Percentiles rank a stretch among this genome's conserved stretches.
Conservation (phyloP, 92 coral and sea anemone species). For the Epizoanthus scotinus region DNA sequence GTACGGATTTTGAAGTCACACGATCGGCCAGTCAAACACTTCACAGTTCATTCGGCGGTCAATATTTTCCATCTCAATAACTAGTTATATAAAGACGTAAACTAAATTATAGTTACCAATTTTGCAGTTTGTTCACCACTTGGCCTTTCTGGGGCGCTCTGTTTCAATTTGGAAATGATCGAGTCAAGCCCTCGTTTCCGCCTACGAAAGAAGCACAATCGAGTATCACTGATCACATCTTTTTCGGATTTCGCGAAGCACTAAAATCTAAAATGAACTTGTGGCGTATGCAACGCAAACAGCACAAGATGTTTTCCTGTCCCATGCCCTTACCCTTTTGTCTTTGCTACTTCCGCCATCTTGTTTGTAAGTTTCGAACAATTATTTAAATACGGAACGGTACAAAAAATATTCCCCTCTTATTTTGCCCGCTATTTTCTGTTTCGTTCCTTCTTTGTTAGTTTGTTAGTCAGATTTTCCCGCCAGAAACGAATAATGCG, state of each 20-base stretch:
- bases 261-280: background rate
- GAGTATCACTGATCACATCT: background rate
- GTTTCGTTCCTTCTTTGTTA: too few species aligned
- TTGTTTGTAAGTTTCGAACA: background rate
- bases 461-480: slow-evolving; percentile 13
- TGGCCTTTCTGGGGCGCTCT: slow-evolving; percentile 31
- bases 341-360: slow-evolving; percentile 27
- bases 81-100: background rate
- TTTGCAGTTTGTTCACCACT: background rate
- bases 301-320: background rate
- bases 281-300: background rate
- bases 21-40: background rate
- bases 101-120: slow-evolving; percentile 9
- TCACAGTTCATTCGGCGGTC: background rate
- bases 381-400: background rate
- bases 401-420: background rate
- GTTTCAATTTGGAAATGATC: slow-evolving; percentile 35
- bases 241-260: background rate
- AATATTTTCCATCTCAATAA: background rate
- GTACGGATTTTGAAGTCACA: background rate
- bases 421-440: slow-evolving; percentile 15
- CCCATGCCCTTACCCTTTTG: slow-evolving; percentile 14
- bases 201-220: slow-evolving; percentile 32
- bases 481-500: slow-evolving; percentile 20
- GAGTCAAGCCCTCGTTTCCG: slow-evolving; percentile 42